Evolutionary conservation across 2,888 invertebrate species (phyloP), one percentile per base, ranked within the genome.

Genomic region (Fragum fragum): DNA sequence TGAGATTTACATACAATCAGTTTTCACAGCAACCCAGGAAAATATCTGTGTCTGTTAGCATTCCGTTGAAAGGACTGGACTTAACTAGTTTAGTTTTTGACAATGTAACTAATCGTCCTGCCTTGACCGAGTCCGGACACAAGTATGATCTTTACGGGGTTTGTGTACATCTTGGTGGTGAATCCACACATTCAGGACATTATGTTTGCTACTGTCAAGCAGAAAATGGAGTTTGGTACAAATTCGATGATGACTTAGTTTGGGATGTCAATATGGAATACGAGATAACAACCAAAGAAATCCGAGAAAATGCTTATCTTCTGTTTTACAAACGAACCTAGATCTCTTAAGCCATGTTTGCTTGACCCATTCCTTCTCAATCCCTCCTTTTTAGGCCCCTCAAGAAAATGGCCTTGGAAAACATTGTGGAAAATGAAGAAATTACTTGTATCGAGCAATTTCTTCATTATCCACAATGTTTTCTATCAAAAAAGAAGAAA

Each of bases 221-320:
- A 5, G 87, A 88, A 39, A 85, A 87, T 74, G 83, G 83, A 2
- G 88, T 86, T 7, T 93, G 93, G 93, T 93, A 90, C 74, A 92
- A 90, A 61, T 92, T 92, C 88, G 93, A 94, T 75, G 94, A 94
- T 83, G 92, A 93, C 53, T 52, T 84, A 7, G 93, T 93, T 11
- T 85, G 87, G 28, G 89, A 90, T 52, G 92, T 94, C 3, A 93
- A 93, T 85, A 94, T 94, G 89, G 90, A 92, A 66, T 93, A 90
- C 85, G 93, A 94, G 85, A 83, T 94, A 32, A 92, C 89, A 21
- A 92, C 91, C 6, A 79, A 86, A 42, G 90, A 91, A 74, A 87
- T 94, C 3, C 73, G 91, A 71, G 91, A 93, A 78, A 94, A 94
- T 89, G 93, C 92, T 11, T 94, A 94, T 76, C 79, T 94, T 3